A percentile compares a stretch with the other conserved stretches of the same genome.
Evolutionary conservation across 30 jellyfish, hydroid and myxozoan species (phyloP).

Genomic region (Chironex yamaguchii): DNA sequence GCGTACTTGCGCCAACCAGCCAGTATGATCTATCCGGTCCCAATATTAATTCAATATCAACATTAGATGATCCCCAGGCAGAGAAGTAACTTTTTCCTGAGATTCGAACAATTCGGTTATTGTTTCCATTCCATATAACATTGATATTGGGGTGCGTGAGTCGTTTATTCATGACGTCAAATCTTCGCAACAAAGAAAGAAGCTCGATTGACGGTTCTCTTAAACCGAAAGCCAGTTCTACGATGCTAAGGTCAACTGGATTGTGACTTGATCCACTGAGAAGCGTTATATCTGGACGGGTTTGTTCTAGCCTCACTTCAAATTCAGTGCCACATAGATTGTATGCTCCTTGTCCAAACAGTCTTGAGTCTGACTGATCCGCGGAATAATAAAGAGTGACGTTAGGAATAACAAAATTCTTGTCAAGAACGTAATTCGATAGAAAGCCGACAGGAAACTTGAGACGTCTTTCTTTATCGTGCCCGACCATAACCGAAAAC

Average conservation of each 20-base stretch:
- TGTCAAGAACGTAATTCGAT: conserved; percentile 39
- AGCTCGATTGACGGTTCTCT: conserved; percentile 63
- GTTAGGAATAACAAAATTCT: conserved; percentile 45
- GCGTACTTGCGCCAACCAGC: conserved; percentile 63
- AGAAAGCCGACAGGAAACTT: conserved; percentile 47
- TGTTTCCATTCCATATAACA: conserved; percentile 44
- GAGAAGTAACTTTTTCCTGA: conserved; percentile 67
- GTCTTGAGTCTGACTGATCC: conserved; percentile 1
- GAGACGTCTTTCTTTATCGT: conserved; percentile 9
- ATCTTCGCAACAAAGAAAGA: conserved; percentile 15
- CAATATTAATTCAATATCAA: conserved; percentile 51
- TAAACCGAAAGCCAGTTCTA: conserved; percentile 74
- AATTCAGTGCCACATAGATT: conserved; percentile 69
- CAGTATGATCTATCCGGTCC: conserved; percentile 65
- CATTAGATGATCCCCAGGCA: conserved; percentile 55
- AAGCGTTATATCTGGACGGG: conserved; percentile 56
- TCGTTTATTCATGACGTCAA: conserved; percentile 47
- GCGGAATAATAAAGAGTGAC: conserved; percentile 49
- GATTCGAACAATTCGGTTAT: conserved; percentile 42
- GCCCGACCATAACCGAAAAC: conserved; percentile 38
- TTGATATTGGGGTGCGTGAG: conserved; percentile 58
- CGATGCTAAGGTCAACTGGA: conserved; percentile 69
- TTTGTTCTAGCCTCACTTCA: conserved; percentile 62
- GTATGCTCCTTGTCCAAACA: conserved; percentile 76
- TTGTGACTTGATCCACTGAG: conserved; percentile 66